Evolutionary conservation across 2,113 vertebrate species (phyloP).

Genomic region (Bettongia penicillata): DNA sequence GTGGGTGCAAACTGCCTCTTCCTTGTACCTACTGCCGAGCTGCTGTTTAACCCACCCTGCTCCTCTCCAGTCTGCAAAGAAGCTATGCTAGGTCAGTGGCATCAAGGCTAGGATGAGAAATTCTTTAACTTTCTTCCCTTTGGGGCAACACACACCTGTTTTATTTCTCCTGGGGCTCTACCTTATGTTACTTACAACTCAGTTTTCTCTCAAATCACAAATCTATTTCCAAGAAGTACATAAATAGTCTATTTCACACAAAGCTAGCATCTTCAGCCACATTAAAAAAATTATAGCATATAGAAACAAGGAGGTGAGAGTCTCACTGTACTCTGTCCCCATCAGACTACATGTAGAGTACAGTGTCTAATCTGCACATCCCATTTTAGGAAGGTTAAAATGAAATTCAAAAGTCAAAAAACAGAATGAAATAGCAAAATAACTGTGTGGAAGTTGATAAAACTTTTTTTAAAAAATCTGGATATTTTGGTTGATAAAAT

Average conservation of each 20-base stretch:
- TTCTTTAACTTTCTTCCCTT: not conserved
- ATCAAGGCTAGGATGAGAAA: not conserved
- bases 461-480: not conserved
- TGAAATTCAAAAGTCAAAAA: not conserved
- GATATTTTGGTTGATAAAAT: not conserved
- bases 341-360: not conserved
- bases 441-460: not conserved
- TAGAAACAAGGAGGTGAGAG: not conserved
- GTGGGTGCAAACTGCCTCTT: not conserved
- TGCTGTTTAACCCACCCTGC: not conserved
- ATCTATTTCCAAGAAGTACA: not conserved
- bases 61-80: not conserved
- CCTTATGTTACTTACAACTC: not conserved
- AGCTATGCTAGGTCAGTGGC: not conserved
- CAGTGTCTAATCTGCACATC: not conserved
- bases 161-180: not conserved
- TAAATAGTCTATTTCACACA: not conserved
- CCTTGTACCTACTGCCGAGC: not conserved
- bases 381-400: not conserved
- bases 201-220: not conserved
- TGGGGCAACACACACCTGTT: not conserved
- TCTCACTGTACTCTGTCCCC: not conserved
- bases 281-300: not conserved
- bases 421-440: not conserved
- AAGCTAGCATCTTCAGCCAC: not conserved